Evolutionary conservation across 2,888 invertebrate genomes (phyloP).

Genomic region (Caenorhabditis imperialis): DNA sequence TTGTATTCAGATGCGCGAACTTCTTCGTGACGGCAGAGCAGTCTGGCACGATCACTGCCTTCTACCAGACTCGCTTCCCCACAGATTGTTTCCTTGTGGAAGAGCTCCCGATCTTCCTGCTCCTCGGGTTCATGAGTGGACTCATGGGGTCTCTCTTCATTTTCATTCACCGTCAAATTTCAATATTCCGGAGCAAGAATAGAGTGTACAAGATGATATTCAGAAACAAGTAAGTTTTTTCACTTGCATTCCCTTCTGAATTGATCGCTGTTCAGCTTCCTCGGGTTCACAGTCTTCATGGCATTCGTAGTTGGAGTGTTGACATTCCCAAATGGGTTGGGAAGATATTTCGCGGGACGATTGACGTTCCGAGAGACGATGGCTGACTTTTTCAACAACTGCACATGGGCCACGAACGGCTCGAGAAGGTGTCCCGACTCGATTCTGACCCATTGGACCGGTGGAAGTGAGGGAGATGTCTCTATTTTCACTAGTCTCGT

Average conservation of each 20-base stretch:
- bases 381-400: constrained; percentile 69
- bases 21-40: constrained; percentile 69
- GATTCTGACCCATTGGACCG: constrained; percentile 65
- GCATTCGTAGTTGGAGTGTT: constrained; percentile 79
- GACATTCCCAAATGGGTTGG: constrained; percentile 91
- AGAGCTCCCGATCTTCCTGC: constrained; percentile 91
- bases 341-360: constrained; percentile 84
- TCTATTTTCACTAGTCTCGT: constrained; percentile 63
- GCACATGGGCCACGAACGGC: constrained; percentile 63
- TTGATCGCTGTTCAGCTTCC: constrained; percentile 53
- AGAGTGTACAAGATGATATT: constrained; percentile 61
- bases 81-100: constrained; percentile 94
- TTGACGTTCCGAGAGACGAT: constrained; percentile 67
- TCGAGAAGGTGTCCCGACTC: constrained; percentile 57
- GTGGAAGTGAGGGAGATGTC: constrained; percentile 59
- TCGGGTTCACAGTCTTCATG: constrained; percentile 64
- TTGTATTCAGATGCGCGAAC: constrained; percentile 87
- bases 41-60: constrained; percentile 88
- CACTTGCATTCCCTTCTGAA: neutral
- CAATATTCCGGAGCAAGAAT: constrained; percentile 59
- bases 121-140: constrained; percentile 82
- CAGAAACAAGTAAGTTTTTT: constrained; percentile 63
- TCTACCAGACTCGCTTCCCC: constrained; percentile 83
- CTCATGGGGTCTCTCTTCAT: constrained; percentile 66
- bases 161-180: constrained; percentile 61